A percentile compares a stretch with the other conserved stretches of the same genome.
Evolutionary conservation across 2,113 vertebrate species (phyloP).

Genomic region (Noctilio leporinus): DNA sequence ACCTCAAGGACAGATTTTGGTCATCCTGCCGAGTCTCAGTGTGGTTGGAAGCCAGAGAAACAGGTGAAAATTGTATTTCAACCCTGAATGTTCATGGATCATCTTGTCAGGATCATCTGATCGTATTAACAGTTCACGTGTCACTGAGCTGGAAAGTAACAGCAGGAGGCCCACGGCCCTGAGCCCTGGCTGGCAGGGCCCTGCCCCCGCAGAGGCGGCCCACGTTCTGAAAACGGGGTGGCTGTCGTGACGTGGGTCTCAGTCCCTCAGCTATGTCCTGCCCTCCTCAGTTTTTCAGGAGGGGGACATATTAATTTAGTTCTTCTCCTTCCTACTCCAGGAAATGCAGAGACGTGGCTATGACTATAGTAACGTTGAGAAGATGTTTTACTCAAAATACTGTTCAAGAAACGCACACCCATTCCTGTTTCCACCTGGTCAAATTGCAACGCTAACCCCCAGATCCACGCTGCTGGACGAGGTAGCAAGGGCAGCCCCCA

Average conservation of each 20-base stretch:
- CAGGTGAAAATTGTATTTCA: background rate
- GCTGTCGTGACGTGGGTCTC: accelerated
- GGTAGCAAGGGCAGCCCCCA: background rate
- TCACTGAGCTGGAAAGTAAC: no score
- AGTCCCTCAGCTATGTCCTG: no score
- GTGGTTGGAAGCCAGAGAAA: slow-evolving; percentile 11
- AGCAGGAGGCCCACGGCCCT: no score
- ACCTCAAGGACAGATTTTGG: background rate
- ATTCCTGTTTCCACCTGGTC: background rate
- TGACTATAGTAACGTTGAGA: background rate
- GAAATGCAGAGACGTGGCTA: background rate
- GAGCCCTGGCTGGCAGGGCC: no score
- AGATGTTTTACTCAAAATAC: background rate
- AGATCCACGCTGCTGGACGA: background rate
- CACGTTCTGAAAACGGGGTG: no score
- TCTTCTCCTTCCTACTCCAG: background rate
- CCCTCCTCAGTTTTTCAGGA: accelerated
- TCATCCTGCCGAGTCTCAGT: slow-evolving; percentile 29
- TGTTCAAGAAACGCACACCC: background rate
- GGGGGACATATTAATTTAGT: background rate
- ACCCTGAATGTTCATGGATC: background rate
- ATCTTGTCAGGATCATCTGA: background rate
- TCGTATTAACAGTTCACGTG: background rate
- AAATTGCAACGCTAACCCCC: background rate
- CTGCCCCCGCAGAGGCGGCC: no score